Percentiles rank a stretch among this genome's conserved stretches.
Evolutionary conservation across 2,113 vertebrate species (phyloP).

Genomic region (Grus americana): DNA sequence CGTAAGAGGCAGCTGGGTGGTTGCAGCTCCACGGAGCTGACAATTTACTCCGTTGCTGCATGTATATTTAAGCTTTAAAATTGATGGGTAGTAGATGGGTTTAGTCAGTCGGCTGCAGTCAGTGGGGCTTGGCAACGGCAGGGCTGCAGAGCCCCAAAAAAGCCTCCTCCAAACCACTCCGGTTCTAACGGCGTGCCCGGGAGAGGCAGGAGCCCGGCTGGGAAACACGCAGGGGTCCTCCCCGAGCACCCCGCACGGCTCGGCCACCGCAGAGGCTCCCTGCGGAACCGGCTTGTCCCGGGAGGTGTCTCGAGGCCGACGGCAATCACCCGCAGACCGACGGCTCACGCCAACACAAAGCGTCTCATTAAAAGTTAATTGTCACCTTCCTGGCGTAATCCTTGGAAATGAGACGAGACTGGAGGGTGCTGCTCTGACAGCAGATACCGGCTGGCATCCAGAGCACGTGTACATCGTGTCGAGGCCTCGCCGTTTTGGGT

Average conservation of each 20-base stretch:
- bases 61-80: neutral
- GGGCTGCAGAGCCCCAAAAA: neutral
- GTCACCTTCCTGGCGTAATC: neutral
- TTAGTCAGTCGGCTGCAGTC: neutral
- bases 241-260: accelerated
- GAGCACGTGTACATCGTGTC: accelerated
- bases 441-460: neutral
- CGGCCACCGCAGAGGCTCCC: neutral
- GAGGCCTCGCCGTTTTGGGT: accelerated
- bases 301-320: neutral
- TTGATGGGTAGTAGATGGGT: neutral
- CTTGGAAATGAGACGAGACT: neutral
- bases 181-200: accelerated
- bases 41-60: neutral
- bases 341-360: neutral
- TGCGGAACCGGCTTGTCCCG: neutral
- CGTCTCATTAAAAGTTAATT: neutral
- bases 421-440: neutral
- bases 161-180: neutral
- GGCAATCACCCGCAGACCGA: neutral
- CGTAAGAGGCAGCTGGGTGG: neutral
- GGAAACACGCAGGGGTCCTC: neutral
- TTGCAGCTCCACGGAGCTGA: accelerated
- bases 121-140: accelerated
- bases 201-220: neutral